Conservation (phyloP, 2,888 invertebrate genomes). For the Lasioglossum malachurum region DNA sequence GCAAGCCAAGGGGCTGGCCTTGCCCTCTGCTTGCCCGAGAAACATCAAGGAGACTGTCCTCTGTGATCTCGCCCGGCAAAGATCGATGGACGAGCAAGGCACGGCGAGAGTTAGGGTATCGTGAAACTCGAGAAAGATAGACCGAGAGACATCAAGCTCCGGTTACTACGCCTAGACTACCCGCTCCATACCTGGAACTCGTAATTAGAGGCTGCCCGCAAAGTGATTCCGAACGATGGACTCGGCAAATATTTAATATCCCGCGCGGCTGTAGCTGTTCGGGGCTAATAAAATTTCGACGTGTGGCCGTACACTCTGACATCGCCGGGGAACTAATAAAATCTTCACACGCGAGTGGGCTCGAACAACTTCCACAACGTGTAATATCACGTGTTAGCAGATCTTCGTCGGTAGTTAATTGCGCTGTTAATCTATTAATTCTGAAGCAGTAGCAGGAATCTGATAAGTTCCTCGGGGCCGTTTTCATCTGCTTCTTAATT, state of each 20-base stretch:
- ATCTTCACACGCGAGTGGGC: neutral
- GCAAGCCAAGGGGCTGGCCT: constrained; percentile 47
- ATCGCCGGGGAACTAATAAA: neutral
- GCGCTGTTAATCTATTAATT: neutral
- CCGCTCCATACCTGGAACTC: neutral
- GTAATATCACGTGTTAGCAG: neutral
- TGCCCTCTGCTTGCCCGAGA: constrained; percentile 47
- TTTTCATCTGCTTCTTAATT: neutral
- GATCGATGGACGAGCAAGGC: constrained; percentile 51
- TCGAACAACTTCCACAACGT: neutral
- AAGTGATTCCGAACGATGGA: constrained; percentile 8
- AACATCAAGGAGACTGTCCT: constrained; percentile 65
- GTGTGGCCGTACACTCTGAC: neutral
- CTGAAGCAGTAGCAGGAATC: neutral
- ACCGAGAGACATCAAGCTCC: constrained; percentile 8
- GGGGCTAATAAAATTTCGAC: constrained; percentile 12
- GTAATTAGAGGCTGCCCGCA: constrained; percentile 49
- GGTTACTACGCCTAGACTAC: constrained; percentile 31
- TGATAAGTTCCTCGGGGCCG: neutral
- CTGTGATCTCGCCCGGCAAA: constrained; percentile 68
- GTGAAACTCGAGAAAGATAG: constrained; percentile 46
- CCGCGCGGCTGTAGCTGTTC: neutral
- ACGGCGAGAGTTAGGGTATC: constrained; percentile 38
- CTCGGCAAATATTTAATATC: constrained; percentile 25
- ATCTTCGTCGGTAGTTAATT: neutral